Evolutionary conservation across 2,888 invertebrate genomes (phyloP), one percentile per base, ranked within the genome.

Genomic region (Sarcophaga variegata): DNA sequence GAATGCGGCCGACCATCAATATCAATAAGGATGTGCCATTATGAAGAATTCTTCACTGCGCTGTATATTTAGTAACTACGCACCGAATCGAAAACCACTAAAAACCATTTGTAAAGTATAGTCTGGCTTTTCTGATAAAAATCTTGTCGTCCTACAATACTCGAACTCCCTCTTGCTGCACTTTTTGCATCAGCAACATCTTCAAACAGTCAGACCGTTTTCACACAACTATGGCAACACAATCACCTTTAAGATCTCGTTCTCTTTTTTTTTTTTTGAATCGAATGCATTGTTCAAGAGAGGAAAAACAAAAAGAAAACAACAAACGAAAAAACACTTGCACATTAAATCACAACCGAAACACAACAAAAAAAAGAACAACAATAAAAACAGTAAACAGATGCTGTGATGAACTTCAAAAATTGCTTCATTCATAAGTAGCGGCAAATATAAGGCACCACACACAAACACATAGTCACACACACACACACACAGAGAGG

Each of bases 401-500:
- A 80, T 87, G 85, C 87, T 89, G 87, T 89, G 76, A 76, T 89
- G 76, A 76, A 87, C 89, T 67, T 87, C 67, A 88, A 81, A 82
- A 74, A 75, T 71, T 37, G 71, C 87, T 84, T 87, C 87, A 87
- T 87, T 87, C 87, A 87, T 87, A 84, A 84, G 66, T 78, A 70
- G 60, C 70, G 64, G 77, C 66, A 83, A 71, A 77, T 78, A n/a
- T 20, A 22, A 78, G 17, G 67, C 47, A 27, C 6, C 37, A 37
- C 37, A 37, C 37, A 66, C 54, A 6, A 20, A 70, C 54, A 85
- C 75, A 88, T 76, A 80, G 11, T 78, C n/a, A 49, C 37, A 49
- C 2, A 10, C 12, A 70, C 3, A 17, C 66, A 62, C 6, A 59
- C 0, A 60, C 37, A 47, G 47, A 6, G 27, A 27, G 27, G 27